Conservation (phyloP, 2,888 invertebrate genomes). For the Frankliniella intonsa region DNA sequence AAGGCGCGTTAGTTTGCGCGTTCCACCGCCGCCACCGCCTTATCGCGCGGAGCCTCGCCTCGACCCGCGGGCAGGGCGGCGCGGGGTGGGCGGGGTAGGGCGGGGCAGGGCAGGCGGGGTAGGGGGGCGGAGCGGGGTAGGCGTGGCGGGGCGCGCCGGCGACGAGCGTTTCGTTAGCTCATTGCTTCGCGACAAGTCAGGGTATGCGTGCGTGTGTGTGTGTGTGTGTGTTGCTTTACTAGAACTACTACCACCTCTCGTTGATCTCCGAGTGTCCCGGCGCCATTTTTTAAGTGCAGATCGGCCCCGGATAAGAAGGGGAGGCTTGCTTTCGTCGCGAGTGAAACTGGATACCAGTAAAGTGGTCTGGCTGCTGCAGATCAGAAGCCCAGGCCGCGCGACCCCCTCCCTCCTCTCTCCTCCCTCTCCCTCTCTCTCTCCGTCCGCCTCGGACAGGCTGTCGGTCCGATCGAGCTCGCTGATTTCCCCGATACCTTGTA, state of each 20-base stretch:
- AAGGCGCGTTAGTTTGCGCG: conserved; percentile 15
- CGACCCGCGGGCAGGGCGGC: neutral
- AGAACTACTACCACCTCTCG: neutral
- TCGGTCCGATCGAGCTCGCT: neutral
- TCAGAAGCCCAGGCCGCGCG: neutral
- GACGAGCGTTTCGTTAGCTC: conserved; percentile 6
- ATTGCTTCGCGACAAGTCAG: neutral
- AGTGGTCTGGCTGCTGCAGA: neutral
- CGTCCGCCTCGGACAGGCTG: neutral
- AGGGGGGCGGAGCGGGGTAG: too few relatives aligned
- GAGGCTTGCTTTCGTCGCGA: conserved; percentile 5
- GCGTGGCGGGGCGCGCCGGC: neutral
- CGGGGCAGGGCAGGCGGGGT: neutral
- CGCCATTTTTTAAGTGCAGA: conserved; percentile 17
- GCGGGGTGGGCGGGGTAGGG: neutral
- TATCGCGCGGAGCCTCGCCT: neutral
- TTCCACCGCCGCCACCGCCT: neutral
- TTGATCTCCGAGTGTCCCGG: conserved; percentile 1
- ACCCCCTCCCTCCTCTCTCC: neutral
- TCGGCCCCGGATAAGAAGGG: neutral
- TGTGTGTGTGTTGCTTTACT: neutral
- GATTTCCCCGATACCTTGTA: conserved; percentile 19
- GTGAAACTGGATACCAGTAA: conserved; percentile 20
- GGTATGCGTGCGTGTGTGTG: neutral
- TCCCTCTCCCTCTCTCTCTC: neutral